Percentiles rank a stretch among this genome's conserved stretches.
Conservation (phyloP, 2,888 invertebrate species). For the Apodemia zela region DNA sequence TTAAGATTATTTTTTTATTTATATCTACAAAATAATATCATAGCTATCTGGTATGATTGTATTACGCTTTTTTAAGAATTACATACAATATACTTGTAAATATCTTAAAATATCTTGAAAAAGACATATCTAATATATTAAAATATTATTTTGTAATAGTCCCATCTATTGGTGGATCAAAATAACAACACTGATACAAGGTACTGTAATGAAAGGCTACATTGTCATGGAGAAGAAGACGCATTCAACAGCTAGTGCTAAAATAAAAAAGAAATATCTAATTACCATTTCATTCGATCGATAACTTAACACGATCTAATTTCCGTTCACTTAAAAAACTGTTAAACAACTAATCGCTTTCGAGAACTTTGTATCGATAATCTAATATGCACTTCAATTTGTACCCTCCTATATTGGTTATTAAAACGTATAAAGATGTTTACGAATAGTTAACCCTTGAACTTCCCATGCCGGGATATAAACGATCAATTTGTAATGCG, state of each 20-base stretch:
- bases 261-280: constrained; percentile 1
- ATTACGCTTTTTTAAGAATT: no score
- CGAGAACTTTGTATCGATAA: constrained; percentile 35
- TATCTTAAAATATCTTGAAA: no score
- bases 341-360: constrained; percentile 15
- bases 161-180: background rate
- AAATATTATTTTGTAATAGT: no score
- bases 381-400: constrained; percentile 39
- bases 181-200: background rate
- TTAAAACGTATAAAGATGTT: constrained; percentile 68
- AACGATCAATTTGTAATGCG: constrained; percentile 36
- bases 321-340: constrained; percentile 1
- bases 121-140: no score
- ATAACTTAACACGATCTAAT: constrained; percentile 6
- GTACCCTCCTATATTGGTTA: constrained; percentile 54
- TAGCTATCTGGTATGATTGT: no score
- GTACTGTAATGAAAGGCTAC: background rate
- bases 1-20: no score
- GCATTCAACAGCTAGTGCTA: background rate
- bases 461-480: constrained; percentile 37
- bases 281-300: background rate
- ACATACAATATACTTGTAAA: no score
- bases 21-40: no score
- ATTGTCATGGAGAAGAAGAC: background rate
- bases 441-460: constrained; percentile 70